These are phyloP conservation scores for Elaphurus davidianus DNA, from an alignment of 2,113 vertebrate species.

Conservation along the genomic window DNA sequence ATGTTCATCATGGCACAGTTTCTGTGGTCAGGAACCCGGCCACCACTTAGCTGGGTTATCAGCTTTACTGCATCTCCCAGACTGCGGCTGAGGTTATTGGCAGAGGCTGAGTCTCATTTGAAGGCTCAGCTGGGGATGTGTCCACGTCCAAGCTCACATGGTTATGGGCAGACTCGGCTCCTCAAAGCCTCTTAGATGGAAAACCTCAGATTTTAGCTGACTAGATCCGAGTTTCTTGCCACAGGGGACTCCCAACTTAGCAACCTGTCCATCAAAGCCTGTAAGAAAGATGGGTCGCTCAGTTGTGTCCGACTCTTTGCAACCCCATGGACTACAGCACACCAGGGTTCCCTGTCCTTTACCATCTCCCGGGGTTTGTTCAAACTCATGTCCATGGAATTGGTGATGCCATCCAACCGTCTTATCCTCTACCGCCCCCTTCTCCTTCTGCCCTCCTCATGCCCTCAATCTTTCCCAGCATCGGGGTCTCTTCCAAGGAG, in stretches of 20 bases:
- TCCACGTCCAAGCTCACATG: not conserved
- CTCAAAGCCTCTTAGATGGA: not conserved
- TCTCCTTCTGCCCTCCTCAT: not conserved
- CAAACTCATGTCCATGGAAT: not conserved
- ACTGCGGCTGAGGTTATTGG: fast-evolving
- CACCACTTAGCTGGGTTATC: not conserved
- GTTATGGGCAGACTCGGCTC: not conserved
- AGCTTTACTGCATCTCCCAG: too few species aligned
- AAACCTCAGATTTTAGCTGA: not conserved
- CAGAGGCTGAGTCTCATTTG: not conserved
- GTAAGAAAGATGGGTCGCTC: not conserved
- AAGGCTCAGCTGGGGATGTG: not conserved
- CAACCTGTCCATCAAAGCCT: not conserved
- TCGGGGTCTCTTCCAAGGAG: not conserved
- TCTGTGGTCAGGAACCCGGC: not conserved
- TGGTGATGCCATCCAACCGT: not conserved
- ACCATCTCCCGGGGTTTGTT: not conserved
- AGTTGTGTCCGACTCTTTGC: not conserved
- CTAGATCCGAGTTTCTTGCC: not conserved
- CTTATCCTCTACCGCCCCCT: not conserved
- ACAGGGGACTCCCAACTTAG: fast-evolving
- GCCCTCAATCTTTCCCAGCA: not conserved
- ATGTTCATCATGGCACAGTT: fast-evolving
- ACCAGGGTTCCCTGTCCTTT: not conserved
- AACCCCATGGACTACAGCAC: not conserved